Conservation (phyloP, 2,888 invertebrate genomes). For the Blera fallax region DNA sequence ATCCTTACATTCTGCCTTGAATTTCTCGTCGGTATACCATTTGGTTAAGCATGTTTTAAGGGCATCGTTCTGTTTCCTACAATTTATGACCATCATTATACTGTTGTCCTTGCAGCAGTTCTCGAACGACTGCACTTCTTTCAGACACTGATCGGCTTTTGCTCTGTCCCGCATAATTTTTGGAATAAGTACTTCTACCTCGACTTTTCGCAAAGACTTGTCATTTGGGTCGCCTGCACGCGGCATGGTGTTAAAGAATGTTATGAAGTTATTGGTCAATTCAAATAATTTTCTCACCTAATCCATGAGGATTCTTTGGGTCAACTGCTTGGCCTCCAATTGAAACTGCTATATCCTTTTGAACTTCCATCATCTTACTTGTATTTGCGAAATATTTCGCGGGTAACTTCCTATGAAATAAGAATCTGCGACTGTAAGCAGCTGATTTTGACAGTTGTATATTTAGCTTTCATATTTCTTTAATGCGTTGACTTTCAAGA, state of each 20-base stretch:
- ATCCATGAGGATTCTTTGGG: conserved; percentile 79
- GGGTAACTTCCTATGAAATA: neutral
- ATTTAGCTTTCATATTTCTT: neutral
- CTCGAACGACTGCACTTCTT: conserved; percentile 87
- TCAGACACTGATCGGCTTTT: conserved; percentile 88
- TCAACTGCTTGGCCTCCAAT: conserved; percentile 54
- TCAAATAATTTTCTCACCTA: conserved; percentile 74
- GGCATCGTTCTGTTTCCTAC: conserved; percentile 87
- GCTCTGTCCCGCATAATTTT: conserved; percentile 93
- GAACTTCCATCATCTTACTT: conserved; percentile 32
- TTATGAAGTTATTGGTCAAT: neutral
- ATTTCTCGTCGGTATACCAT: conserved; percentile 91
- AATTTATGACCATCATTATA: conserved; percentile 88
- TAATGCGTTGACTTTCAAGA: neutral
- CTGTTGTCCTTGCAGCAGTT: conserved; percentile 88
- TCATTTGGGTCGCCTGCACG: conserved; percentile 83
- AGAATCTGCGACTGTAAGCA: neutral
- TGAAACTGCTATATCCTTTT: conserved; percentile 12
- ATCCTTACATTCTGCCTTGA: conserved; percentile 88
- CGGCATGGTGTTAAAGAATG: neutral
- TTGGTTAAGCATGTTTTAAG: conserved; percentile 87
- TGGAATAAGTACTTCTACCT: conserved; percentile 93
- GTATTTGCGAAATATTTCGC: conserved; percentile 6
- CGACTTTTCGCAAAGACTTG: conserved; percentile 91
- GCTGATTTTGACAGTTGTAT: conserved; percentile 8